A percentile compares a stretch with the other conserved stretches of the same genome.
phyloP scores from a whole-genome alignment of 2,113 vertebrate species.

The Suricata suricatta region DNA sequence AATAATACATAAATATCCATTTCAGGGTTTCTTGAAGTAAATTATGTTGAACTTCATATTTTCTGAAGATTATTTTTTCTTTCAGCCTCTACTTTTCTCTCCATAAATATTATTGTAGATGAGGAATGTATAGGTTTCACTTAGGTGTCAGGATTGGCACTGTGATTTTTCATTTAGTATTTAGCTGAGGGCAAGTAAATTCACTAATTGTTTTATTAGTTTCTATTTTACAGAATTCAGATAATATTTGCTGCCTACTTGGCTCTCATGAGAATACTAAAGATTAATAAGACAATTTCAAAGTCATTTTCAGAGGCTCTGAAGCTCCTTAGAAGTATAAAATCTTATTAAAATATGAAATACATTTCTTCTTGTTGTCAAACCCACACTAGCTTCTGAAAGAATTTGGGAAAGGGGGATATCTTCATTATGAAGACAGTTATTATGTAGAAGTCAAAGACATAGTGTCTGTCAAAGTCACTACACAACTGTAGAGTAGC shows the following conservation, averaged over 20 bases:
- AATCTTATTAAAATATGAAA: not conserved
- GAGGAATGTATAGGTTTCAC: not conserved
- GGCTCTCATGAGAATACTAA: not conserved
- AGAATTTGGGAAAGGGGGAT: not conserved
- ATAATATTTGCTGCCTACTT: constrained; percentile 25
- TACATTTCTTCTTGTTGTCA: not conserved
- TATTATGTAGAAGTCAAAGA: constrained; percentile 43
- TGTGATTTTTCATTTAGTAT: not conserved
- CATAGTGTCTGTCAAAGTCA: not conserved
- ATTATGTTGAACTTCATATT: not conserved
- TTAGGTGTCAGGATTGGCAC: not conserved
- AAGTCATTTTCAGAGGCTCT: constrained; percentile 38
- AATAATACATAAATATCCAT: not conserved
- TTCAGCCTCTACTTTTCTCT: not conserved
- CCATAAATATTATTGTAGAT: not conserved
- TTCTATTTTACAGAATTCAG: constrained; percentile 43
- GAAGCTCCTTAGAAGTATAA: constrained; percentile 17
- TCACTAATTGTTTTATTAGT: not conserved
- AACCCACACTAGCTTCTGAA: not conserved
- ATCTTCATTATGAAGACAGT: constrained; percentile 31
- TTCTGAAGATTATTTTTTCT: not conserved
- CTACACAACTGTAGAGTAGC: not conserved
- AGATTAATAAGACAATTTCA: constrained; percentile 38
- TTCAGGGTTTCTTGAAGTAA: not conserved
- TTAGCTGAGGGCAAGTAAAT: not conserved